Base-by-base conservation (phyloP, 1,140 invertebrate species). In the Drosophila littoralis region DNA sequence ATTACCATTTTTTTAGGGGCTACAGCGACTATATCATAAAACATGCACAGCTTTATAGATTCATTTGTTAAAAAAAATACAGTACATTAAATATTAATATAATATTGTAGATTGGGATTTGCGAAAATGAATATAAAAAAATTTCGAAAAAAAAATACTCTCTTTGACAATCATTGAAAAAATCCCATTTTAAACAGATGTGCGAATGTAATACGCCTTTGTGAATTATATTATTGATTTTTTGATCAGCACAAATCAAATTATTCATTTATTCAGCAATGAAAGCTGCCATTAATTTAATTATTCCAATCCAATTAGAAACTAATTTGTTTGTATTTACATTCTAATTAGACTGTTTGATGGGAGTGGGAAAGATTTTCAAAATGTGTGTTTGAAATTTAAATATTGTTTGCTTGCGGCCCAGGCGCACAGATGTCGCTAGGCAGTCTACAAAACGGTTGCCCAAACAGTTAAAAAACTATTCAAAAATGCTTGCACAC, bases 341-440 rank as follows among this genome's bases (percentile, higher is more conserved):
- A 46, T 45, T 22, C 28, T 28, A 60, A 32, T 42, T 46, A 7
- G 7, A 8, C 4, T 10, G 15, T 17, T 48, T 66, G 70, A 17
- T 9, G 6, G n/a, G 65, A 63, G 52, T 52, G 32, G n/a, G 52
- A 55, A 36, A 42, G 7, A 13, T 13, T 33, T 33, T 57, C 9
- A 6, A 68, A 79, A 50, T 70, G 71, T 66, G 66, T 77, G 65
- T 76, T 67, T 59, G 63, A 89, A 68, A 89, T 89, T 80, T 75
- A 66, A 89, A 89, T 89, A 89, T 84, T 88, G 84, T 77, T 89
- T 75, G 81, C 22, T 67, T 57, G 28, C 13, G 2, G 50, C 48
- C 69, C 66, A 90, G 84, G 84, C 74, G 80, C 75, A 4, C 84
- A 89, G 84, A 69, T n/a, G 32, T 32, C 8, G 7, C 7, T 17